Conservation (phyloP, 2,113 vertebrate species). For the Prietella phreatophila region DNA sequence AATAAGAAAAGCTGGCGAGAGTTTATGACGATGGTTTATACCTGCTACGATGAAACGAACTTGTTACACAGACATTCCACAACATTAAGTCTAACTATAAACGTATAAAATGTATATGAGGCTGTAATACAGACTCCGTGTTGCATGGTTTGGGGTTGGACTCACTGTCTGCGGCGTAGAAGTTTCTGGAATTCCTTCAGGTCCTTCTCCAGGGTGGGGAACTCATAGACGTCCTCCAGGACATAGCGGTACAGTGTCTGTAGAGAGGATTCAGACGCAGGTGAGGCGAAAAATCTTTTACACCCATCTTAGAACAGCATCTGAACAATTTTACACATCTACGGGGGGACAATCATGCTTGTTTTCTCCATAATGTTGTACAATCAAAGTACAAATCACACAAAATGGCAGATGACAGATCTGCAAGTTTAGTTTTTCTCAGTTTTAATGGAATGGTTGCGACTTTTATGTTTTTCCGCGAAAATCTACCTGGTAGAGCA, state of each 20-base stretch:
- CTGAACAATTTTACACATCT: neutral
- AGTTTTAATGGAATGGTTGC: neutral
- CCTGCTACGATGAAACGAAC: neutral
- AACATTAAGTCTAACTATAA: neutral
- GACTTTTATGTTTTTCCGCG: no score
- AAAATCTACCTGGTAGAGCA: no score
- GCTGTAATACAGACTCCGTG: neutral
- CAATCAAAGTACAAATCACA: neutral
- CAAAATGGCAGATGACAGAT: neutral
- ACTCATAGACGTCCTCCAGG: constrained; percentile 94
- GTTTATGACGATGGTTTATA: neutral
- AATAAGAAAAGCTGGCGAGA: neutral
- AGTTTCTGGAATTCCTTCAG: constrained; percentile 97
- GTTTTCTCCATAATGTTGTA: neutral
- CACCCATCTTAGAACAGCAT: neutral
- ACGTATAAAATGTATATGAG: neutral
- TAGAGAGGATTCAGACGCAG: neutral
- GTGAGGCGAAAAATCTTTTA: neutral
- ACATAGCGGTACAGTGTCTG: constrained; percentile 94
- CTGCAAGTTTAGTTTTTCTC: neutral
- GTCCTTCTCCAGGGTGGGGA: constrained; percentile 91
- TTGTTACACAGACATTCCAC: neutral
- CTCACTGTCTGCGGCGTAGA: constrained; percentile 94
- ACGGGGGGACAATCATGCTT: neutral
- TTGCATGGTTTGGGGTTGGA: constrained; percentile 25